Conservation (phyloP, 2,888 invertebrate species). For the Seira musarum region DNA sequence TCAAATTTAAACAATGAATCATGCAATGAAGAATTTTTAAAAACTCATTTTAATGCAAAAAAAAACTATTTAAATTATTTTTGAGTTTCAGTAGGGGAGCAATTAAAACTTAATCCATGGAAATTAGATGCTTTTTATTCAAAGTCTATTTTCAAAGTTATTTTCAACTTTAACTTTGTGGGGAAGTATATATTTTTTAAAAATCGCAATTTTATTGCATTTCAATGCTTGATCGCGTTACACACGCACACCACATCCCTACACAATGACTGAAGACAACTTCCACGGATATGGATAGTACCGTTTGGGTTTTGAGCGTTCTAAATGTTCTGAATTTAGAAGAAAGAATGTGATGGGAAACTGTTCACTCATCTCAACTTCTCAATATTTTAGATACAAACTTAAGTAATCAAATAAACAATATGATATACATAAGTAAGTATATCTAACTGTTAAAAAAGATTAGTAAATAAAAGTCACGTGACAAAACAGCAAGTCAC, state of each 20-base stretch:
- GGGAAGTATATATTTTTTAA: no score
- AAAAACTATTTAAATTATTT: slow-evolving; percentile 15
- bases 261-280: not conserved
- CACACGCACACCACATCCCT: not conserved
- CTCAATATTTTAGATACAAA: no score
- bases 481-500: slow-evolving; percentile 38
- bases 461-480: slow-evolving; percentile 38
- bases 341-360: no score
- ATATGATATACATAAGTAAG: no score
- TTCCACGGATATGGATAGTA: not conserved
- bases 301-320: no score
- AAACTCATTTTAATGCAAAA: slow-evolving; percentile 22
- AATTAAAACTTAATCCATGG: not conserved
- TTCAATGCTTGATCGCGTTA: not conserved
- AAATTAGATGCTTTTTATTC: no score
- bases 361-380: no score
- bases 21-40: slow-evolving; percentile 19
- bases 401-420: no score
- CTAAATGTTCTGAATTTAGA: no score
- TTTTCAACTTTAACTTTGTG: no score
- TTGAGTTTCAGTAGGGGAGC: slow-evolving; percentile 22
- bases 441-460: slow-evolving; percentile 25
- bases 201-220: no score
- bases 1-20: slow-evolving; percentile 30
- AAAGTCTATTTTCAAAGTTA: no score